A percentile compares a stretch with the other conserved stretches of the same genome.
These are phyloP conservation scores for Lochmaea crataegi DNA, from an alignment of 2,888 invertebrate genomes.

Conservation along the genomic window DNA sequence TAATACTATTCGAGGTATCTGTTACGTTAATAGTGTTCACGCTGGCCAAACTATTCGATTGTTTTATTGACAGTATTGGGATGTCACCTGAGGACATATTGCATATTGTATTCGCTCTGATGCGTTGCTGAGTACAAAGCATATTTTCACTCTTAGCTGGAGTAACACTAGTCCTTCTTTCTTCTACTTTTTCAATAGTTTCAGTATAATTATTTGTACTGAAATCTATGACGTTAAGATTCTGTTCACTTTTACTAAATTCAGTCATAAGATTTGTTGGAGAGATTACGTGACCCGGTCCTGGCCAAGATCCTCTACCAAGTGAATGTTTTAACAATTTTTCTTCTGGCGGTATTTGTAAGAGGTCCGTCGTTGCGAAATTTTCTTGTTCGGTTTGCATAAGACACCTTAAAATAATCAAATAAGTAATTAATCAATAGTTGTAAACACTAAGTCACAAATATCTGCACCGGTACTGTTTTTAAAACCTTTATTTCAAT, in stretches of 20 bases:
- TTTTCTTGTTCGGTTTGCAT: slow-evolving; percentile 10
- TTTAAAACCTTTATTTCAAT: too few relatives aligned
- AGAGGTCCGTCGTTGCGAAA: slow-evolving; percentile 36
- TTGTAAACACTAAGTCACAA: too few relatives aligned
- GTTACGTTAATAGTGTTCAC: slow-evolving; percentile 71
- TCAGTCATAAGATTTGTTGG: slow-evolving; percentile 67
- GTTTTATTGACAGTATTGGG: slow-evolving; percentile 74
- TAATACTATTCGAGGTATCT: slow-evolving; percentile 74
- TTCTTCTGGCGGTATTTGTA: slow-evolving; percentile 78
- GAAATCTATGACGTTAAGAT: slow-evolving; percentile 71
- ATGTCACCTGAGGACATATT: slow-evolving; percentile 77
- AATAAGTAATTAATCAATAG: neutral
- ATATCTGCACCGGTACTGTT: too few relatives aligned
- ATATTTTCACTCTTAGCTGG: slow-evolving; percentile 87
- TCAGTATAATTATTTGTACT: slow-evolving; percentile 66
- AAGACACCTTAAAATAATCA: slow-evolving; percentile 19
- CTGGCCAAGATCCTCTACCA: slow-evolving; percentile 88
- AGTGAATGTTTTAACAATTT: slow-evolving; percentile 82
- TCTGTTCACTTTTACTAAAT: slow-evolving; percentile 88
- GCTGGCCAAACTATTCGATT: slow-evolving; percentile 74
- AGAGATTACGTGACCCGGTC: slow-evolving; percentile 74
- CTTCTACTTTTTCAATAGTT: slow-evolving; percentile 61
- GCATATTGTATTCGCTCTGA: slow-evolving; percentile 68
- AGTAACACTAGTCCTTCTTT: slow-evolving; percentile 63
- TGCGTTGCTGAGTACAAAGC: slow-evolving; percentile 60